Evolutionary conservation across 1,140 invertebrate genomes (phyloP).

Genomic region (Paramacrobiotus metropolitanus): DNA sequence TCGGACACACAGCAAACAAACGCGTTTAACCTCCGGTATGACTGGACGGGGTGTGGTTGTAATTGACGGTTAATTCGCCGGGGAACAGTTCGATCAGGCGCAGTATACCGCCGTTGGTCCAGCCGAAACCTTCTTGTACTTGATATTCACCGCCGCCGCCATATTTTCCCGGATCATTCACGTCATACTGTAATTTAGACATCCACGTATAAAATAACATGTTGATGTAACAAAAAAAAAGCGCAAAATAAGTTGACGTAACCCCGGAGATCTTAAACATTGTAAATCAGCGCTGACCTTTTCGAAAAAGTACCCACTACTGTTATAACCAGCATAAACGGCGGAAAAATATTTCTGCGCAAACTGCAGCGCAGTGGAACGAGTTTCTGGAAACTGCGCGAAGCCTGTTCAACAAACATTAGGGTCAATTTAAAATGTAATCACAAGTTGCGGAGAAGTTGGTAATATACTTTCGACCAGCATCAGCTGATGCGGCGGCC

Average conservation of each 20-base stretch:
- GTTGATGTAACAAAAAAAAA: not conserved
- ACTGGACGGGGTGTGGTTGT: too few relatives aligned
- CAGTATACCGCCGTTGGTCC: slow-evolving; percentile 68
- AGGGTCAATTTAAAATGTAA: not conserved
- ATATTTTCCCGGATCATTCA: slow-evolving; percentile 35
- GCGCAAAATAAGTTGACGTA: not conserved
- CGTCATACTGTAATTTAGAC: slow-evolving; percentile 32
- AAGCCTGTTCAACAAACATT: not conserved
- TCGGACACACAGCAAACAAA: too few relatives aligned
- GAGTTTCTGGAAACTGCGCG: not conserved
- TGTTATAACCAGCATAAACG: not conserved
- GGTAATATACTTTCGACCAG: slow-evolving; percentile 36
- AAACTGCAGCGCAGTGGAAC: not conserved
- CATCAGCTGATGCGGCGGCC: slow-evolving; percentile 67
- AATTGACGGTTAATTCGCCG: not conserved
- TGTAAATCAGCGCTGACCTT: too few relatives aligned
- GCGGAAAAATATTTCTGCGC: not conserved
- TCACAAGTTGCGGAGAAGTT: not conserved
- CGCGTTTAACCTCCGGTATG: too few relatives aligned
- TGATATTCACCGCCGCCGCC: slow-evolving; percentile 71
- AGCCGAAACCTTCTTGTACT: slow-evolving; percentile 71
- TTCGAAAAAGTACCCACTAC: not conserved
- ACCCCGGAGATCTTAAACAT: too few relatives aligned
- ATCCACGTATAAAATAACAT: not conserved
- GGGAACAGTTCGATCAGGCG: slow-evolving; percentile 32